These are phyloP conservation scores for Lucilia sericata DNA, from an alignment of 1,140 invertebrate genomes.

Conservation along the genomic window DNA sequence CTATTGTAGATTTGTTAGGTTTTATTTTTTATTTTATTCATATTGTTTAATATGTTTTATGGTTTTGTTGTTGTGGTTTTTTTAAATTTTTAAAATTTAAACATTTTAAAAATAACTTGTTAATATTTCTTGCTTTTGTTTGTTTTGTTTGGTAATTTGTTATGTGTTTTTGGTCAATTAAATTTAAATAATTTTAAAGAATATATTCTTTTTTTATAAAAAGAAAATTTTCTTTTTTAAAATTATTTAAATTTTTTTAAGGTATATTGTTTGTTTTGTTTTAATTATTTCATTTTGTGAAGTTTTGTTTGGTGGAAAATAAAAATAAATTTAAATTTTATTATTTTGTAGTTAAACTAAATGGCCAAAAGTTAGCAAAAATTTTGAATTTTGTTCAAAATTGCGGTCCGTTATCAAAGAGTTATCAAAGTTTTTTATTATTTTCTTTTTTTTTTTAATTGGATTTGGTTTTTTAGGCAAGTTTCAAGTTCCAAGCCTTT, in stretches of 20 bases:
- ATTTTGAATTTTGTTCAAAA: conserved; percentile 37
- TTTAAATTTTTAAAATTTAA: conserved; percentile 7
- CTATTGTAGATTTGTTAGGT: conserved; percentile 58
- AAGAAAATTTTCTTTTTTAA: background rate
- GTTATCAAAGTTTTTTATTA: no score
- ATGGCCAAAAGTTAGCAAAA: conserved; percentile 41
- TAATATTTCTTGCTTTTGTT: background rate
- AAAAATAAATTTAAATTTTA: background rate
- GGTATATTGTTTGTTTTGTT: conserved; percentile 6
- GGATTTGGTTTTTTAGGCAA: conserved; percentile 12
- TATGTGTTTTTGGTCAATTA: conserved; percentile 13
- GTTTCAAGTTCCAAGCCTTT: background rate
- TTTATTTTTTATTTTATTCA: conserved; percentile 41
- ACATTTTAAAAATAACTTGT: no score
- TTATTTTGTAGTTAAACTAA: background rate
- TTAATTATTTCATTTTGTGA: conserved; percentile 7
- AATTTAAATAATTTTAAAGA: background rate
- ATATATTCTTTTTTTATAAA: background rate
- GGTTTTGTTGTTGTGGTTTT: background rate
- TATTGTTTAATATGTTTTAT: conserved; percentile 28
- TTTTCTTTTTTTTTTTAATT: conserved; percentile 18
- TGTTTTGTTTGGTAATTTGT: background rate
- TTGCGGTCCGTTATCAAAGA: conserved; percentile 32
- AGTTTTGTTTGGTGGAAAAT: conserved; percentile 1
- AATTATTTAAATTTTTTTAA: background rate